Conservation (phyloP, 2,113 vertebrate species). For the Daphoenositta chrysoptera region DNA sequence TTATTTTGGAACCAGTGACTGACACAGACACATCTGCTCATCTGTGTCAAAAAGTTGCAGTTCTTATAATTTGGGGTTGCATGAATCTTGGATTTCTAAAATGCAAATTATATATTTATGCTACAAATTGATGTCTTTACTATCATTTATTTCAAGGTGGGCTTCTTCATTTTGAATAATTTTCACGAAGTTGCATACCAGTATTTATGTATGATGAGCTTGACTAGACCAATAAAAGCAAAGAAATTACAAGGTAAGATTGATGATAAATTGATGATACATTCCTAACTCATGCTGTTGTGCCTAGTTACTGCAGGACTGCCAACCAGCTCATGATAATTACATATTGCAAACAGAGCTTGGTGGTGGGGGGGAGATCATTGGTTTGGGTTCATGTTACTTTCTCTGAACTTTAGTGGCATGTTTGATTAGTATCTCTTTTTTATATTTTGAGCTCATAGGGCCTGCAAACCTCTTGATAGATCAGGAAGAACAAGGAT, state of each 20-base stretch:
- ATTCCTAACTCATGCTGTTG: constrained; percentile 10
- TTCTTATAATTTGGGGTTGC: not conserved
- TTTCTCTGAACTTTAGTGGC: not conserved
- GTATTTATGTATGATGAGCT: not conserved
- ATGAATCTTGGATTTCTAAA: not conserved
- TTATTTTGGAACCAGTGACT: not conserved
- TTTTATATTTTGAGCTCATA: not conserved
- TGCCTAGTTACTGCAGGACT: not conserved
- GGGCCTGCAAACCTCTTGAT: not conserved
- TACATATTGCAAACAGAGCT: not conserved
- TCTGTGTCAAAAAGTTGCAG: not conserved
- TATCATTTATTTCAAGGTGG: not conserved
- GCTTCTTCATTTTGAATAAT: not conserved
- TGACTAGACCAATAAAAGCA: constrained; percentile 3
- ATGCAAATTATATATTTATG: not conserved
- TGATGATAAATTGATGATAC: constrained; percentile 13
- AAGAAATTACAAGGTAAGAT: not conserved
- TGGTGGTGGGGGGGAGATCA: not conserved
- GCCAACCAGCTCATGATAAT: constrained; percentile 6
- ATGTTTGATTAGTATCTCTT: not conserved
- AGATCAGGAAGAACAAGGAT: not conserved
- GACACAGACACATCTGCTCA: not conserved
- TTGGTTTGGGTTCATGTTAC: not conserved
- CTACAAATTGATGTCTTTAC: not conserved
- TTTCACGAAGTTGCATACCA: not conserved